phyloP scores from a whole-genome alignment of 2,113 vertebrate species.

The Nipponia nippon region DNA sequence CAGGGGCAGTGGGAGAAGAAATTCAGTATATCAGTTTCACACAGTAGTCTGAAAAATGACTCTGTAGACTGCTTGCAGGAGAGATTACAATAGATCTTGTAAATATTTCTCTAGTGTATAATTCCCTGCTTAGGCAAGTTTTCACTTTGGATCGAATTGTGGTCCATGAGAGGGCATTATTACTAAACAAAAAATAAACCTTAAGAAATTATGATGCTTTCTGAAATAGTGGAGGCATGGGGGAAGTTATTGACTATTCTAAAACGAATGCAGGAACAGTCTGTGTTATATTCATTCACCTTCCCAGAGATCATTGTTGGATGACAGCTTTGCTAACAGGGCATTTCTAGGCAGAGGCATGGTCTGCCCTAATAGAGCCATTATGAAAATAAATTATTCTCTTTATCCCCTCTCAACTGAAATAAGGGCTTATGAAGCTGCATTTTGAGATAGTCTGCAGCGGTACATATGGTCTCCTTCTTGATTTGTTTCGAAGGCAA shows the following conservation, averaged over 20 bases:
- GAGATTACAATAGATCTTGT: slow-evolving; percentile 70
- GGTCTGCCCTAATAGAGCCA: slow-evolving; percentile 65
- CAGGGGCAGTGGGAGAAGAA: background rate
- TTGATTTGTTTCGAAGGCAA: slow-evolving; percentile 52
- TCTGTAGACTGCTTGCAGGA: slow-evolving; percentile 28
- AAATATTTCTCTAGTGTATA: slow-evolving; percentile 75
- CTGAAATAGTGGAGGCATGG: slow-evolving; percentile 59
- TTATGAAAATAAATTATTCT: slow-evolving; percentile 74
- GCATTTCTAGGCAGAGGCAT: slow-evolving; percentile 65
- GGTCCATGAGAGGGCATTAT: slow-evolving; percentile 49
- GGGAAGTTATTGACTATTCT: slow-evolving; percentile 56
- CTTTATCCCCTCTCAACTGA: slow-evolving; percentile 61
- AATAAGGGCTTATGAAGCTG: slow-evolving; percentile 59
- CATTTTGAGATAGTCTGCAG: slow-evolving; percentile 52
- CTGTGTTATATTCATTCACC: slow-evolving; percentile 48
- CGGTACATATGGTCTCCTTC: slow-evolving; percentile 1
- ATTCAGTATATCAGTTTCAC: background rate
- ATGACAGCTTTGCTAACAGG: slow-evolving; percentile 76
- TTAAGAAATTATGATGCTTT: slow-evolving; percentile 66
- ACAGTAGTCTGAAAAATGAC: slow-evolving; percentile 19
- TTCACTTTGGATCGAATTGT: slow-evolving; percentile 70
- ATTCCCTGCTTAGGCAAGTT: slow-evolving; percentile 70
- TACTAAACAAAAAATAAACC: slow-evolving; percentile 55
- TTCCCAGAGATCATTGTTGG: slow-evolving; percentile 48
- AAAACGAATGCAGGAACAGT: slow-evolving; percentile 37